A percentile compares a stretch with the other conserved stretches of the same genome.
phyloP scores from a whole-genome alignment of 2,888 invertebrate genomes.

The Nezara viridula region DNA sequence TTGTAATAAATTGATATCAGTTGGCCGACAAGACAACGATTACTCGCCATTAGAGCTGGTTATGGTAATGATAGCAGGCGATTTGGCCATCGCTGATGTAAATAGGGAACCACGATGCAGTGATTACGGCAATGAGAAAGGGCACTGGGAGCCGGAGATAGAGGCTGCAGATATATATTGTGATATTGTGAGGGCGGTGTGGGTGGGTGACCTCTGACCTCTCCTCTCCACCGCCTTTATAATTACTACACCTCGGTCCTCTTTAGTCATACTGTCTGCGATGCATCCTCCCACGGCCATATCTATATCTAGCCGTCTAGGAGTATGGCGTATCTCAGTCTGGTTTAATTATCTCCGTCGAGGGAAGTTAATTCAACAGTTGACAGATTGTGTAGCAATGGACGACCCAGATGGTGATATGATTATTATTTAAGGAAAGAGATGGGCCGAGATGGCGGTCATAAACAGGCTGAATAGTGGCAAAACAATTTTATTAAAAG shows the following conservation, averaged over 20 bases:
- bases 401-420: too few relatives aligned
- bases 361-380: neutral
- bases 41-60: neutral
- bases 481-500: too few relatives aligned
- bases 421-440: too few relatives aligned
- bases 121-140: slow-evolving; percentile 16
- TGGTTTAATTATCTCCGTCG: neutral
- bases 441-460: too few relatives aligned
- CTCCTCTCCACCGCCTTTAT: neutral
- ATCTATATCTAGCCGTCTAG: neutral
- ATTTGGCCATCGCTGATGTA: neutral
- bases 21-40: neutral
- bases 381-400: neutral
- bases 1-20: too few relatives aligned
- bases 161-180: slow-evolving; percentile 1
- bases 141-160: neutral
- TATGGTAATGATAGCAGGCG: neutral
- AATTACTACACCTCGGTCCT: neutral
- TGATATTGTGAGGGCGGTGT: slow-evolving; percentile 9
- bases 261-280: slow-evolving; percentile 21
- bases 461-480: too few relatives aligned
- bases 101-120: neutral
- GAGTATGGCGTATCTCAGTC: neutral
- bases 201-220: neutral
- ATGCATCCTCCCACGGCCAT: neutral